Base-by-base conservation (phyloP, 2,888 invertebrate species). In the Drosophila mimica region DNA sequence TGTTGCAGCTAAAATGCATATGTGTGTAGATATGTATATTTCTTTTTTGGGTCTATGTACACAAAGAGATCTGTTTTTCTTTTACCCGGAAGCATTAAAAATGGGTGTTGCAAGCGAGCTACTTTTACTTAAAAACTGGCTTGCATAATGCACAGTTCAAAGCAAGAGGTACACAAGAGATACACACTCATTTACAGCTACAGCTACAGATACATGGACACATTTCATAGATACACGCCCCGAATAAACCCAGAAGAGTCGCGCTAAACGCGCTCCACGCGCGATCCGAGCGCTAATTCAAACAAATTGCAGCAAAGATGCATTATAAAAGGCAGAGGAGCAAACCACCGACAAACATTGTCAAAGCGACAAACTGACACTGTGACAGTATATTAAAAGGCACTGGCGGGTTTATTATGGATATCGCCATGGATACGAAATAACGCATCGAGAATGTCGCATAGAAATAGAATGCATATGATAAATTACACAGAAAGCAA, bases 231-330 rank as follows among this genome's bases (percentile, higher is more conserved):
- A 59, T 61, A 70, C 72, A 69, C 81, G 74, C 83, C 78, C 70
- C 64, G 75, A 72, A 69, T 68, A 52, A 54, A 63, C 60, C 69
- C 58, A 69, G 53, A 65, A 52, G 59, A 33, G 54, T 63, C 38
- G 8, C 38, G 17, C 17, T 38, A 38, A 38, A n/a, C 38, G 38
- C 20, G 72, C 54, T 62, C 60, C 25, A 8, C 17, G 53, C 17
- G 53, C 53, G 40, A 76, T 65, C 59, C 52, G 53, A 59, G 63
- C 83, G 85, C 80, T 85, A 86, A 90, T 90, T 90, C 91, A 86
- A 90, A 90, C 86, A 86, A 86, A 86, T 90, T 86, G 86, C 91
- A 79, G 82, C 88, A 87, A 87, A 86, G 90, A 83, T 89, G 81
- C 81, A 87, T 83, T 83, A 90, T 70, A 87, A 87, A 76, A 90